These are phyloP conservation scores for Rhynchomys soricoides DNA, from an alignment of 2,113 vertebrate genomes.

Conservation along the genomic window DNA sequence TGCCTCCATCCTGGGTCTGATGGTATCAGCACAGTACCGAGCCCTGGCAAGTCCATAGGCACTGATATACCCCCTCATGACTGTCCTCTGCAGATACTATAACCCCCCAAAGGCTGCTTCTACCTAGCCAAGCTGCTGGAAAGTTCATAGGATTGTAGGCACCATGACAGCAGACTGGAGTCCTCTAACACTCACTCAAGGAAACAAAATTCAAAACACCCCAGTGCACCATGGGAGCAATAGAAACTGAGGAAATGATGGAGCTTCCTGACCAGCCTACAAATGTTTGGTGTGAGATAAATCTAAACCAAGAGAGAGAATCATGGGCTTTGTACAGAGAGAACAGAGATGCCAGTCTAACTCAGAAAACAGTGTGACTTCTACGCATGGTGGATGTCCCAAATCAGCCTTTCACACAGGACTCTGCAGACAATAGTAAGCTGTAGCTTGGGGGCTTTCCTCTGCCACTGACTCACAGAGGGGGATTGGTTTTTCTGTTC, in stretches of 20 bases:
- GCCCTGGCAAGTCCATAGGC: neutral
- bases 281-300: neutral
- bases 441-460: neutral
- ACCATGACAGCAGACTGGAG: neutral
- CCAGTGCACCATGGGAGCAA: neutral
- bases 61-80: neutral
- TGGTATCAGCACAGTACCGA: conserved; percentile 33
- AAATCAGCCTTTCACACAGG: neutral
- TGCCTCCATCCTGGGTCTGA: conserved; percentile 60
- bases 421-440: neutral
- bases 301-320: neutral
- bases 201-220: conserved; percentile 44
- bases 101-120: conserved; percentile 18
- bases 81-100: conserved; percentile 47
- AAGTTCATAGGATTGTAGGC: conserved; percentile 4
- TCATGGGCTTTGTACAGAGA: neutral
- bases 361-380: neutral
- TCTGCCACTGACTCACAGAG: neutral
- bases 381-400: neutral
- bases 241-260: neutral
- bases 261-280: rapidly evolving
- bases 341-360: neutral
- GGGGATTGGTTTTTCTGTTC: neutral
- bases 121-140: conserved; percentile 3
- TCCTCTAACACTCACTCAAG: neutral